Base-by-base conservation (phyloP, 2,113 vertebrate species). In the Vidua chalybeata region DNA sequence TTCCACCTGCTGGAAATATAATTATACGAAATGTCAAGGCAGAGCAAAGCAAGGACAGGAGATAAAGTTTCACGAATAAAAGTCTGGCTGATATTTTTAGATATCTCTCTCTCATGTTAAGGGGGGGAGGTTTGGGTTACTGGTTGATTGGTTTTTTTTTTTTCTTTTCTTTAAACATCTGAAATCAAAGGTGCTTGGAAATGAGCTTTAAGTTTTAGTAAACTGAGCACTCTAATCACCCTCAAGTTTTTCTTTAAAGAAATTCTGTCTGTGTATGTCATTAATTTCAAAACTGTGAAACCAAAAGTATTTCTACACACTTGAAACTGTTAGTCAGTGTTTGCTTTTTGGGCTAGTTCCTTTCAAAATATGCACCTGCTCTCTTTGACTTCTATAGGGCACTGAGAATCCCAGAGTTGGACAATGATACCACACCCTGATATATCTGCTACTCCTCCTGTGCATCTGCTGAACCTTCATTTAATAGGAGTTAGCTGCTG, bases 1-100 rank as follows among this genome's bases (percentile, higher is more conserved):
- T 92, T 97, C 92, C 92, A 97, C 96, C 93, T 97, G 97, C 93
- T 86, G 89, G 73, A 81, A 96, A 97, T 95, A 93, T 85, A 91
- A 96, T 94, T 95, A 96, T 61, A 91, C 79, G 90, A 94, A 97
- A 96, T 89, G 94, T 96, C 96, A 97, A 95, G 95, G 87, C 71
- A 97, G 92, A 93, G 92, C 58, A 97, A 97, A 96, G 86, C 90
- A 91, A 97, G 73, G 92, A 81, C 88, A 56, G 59, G 87, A 68
- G 74, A 93, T 97, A 94, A 58, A 92, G 94, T 95, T 97, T 96
- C 87, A 89, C 0, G 14, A 96, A 94, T 67, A 91, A 96, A 96
- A 97, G 90, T 55, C 22, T 48, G 46, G 66, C 26, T 83, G 96
- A 49, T 97, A 97, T 97, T 93, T 97, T 96, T 96, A 97, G 90